These are phyloP conservation scores for Gymnogyps californianus DNA, from an alignment of 2,113 vertebrate species.

Conservation along the genomic window DNA sequence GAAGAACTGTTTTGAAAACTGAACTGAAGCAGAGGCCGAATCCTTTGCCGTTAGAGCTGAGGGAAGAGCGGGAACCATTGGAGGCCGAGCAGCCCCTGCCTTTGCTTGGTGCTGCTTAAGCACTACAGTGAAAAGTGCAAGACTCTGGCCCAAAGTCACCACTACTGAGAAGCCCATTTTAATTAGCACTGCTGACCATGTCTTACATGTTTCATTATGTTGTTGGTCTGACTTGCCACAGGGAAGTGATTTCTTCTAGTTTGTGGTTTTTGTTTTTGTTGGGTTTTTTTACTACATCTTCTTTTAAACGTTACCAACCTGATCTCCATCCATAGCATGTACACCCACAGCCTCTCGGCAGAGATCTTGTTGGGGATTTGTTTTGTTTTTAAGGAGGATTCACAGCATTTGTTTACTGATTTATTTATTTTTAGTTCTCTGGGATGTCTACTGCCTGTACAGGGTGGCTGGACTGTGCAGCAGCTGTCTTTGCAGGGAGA, in stretches of 20 bases:
- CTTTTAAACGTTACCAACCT: background rate
- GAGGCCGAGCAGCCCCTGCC: background rate
- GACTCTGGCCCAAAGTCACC: background rate
- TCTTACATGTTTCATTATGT: background rate
- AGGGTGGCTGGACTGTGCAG: background rate
- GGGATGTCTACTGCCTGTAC: background rate
- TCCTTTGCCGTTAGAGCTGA: fast-evolving
- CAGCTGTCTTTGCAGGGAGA: background rate
- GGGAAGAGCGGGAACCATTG: background rate
- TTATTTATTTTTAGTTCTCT: background rate
- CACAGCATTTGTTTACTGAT: background rate
- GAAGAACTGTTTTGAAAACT: background rate
- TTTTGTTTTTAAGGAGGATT: background rate
- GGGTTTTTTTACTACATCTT: background rate
- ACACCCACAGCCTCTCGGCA: background rate
- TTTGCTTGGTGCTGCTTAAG: background rate
- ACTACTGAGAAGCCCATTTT: background rate
- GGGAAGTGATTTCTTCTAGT: background rate
- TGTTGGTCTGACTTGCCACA: background rate
- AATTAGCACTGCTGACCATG: background rate
- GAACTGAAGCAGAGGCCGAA: background rate
- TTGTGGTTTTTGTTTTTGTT: background rate
- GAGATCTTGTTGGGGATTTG: background rate
- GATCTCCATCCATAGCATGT: background rate
- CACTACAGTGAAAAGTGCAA: fast-evolving